These are phyloP conservation scores for Sycophila sp. DNA, from an alignment of 1,140 invertebrate species.

Conservation along the genomic window DNA sequence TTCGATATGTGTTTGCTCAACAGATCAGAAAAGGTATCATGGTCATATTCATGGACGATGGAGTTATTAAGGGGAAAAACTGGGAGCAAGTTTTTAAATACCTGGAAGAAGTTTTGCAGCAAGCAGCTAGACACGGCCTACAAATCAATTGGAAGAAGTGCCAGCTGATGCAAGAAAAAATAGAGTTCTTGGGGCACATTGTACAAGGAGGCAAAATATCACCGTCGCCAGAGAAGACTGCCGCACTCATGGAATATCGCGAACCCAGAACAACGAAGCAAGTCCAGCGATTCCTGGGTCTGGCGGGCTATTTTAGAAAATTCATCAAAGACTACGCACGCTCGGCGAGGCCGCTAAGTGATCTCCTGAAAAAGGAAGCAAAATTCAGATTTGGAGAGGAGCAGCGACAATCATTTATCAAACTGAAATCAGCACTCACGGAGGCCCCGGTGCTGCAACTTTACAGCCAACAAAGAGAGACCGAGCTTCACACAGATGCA, in stretches of 20 bases:
- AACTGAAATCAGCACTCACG: neutral
- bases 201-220: neutral
- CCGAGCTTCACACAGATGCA: conserved; percentile 51
- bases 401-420: neutral
- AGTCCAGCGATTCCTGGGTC: neutral
- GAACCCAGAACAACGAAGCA: neutral
- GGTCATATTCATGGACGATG: conserved; percentile 5
- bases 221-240: neutral
- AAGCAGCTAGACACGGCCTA: neutral
- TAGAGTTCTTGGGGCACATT: neutral
- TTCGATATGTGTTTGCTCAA: neutral
- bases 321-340: neutral
- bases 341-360: neutral
- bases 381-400: neutral
- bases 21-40: neutral
- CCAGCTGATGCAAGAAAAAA: neutral
- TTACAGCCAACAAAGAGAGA: conserved; percentile 17
- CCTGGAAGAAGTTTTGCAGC: neutral
- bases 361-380: conserved; percentile 7
- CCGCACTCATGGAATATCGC: neutral
- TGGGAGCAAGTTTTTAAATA: neutral
- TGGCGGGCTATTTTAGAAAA: neutral
- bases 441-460: conserved; percentile 1
- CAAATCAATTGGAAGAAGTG: conserved; percentile 20
- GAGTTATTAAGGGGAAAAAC: neutral